phyloP scores from a whole-genome alignment of 2,113 vertebrate species.

The Thryonomys swinderianus region DNA sequence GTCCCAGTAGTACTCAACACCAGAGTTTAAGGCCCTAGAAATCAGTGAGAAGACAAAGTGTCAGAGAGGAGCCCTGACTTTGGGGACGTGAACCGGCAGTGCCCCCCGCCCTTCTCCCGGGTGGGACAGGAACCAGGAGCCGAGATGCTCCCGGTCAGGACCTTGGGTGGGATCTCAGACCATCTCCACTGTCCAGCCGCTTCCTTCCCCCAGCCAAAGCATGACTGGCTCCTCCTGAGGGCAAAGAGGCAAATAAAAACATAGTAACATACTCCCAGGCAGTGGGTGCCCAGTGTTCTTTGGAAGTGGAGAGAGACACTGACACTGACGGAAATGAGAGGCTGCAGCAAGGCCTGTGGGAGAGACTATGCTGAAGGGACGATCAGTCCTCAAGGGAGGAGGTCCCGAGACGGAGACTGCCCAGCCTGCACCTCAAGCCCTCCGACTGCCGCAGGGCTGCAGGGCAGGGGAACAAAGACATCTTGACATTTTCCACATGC shows the following conservation, averaged over 20 bases:
- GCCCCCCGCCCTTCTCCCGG: not conserved
- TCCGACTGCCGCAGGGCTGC: not conserved
- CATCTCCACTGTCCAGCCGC: not conserved
- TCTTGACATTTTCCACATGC: not conserved
- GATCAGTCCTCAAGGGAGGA: not conserved
- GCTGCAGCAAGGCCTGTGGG: not conserved
- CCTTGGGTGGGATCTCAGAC: too few relatives aligned
- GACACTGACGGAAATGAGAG: not conserved
- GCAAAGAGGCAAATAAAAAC: not conserved
- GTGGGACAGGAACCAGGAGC: not conserved
- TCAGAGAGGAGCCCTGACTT: slow-evolving; percentile 18
- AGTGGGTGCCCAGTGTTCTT: not conserved
- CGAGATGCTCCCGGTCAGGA: not conserved
- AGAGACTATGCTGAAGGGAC: not conserved
- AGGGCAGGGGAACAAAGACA: not conserved
- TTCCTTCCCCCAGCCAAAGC: not conserved
- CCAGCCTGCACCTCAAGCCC: not conserved
- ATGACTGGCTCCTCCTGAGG: not conserved
- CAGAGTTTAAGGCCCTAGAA: slow-evolving; percentile 94
- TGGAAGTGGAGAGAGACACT: not conserved
- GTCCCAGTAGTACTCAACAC: slow-evolving; percentile 95
- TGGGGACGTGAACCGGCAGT: not conserved
- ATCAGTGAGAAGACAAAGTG: slow-evolving; percentile 56
- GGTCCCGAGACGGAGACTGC: too few relatives aligned
- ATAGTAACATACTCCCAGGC: not conserved